Conservation (phyloP, 1,140 invertebrate genomes). For the Gerris buenoi region DNA sequence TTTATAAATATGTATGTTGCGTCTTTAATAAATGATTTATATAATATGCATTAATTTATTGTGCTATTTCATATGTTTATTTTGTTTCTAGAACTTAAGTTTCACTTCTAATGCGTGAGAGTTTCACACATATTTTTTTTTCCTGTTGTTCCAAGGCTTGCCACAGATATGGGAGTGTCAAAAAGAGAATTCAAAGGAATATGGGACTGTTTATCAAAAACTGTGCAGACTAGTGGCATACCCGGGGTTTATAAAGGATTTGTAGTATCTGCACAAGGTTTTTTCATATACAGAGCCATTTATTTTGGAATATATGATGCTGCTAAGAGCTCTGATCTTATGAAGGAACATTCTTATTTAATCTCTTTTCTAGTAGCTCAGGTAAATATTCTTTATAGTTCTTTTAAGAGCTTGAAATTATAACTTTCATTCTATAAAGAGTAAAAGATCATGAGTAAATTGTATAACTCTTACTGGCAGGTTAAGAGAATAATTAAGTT, state of each 20-base stretch:
- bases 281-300: slow-evolving; percentile 75
- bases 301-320: slow-evolving; percentile 96
- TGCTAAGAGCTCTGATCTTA: slow-evolving; percentile 42
- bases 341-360: neutral
- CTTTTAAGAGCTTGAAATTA: no score
- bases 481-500: no score
- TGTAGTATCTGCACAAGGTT: slow-evolving; percentile 78
- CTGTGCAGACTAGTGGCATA: slow-evolving; percentile 73
- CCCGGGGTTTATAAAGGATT: slow-evolving; percentile 83
- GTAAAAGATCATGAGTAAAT: no score
- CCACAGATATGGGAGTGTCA: slow-evolving; percentile 69
- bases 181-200: slow-evolving; percentile 77
- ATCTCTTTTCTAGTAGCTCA: neutral
- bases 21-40: no score
- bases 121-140: no score
- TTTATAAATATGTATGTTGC: no score
- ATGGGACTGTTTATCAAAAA: slow-evolving; percentile 71
- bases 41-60: no score
- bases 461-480: no score
- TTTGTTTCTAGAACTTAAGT: no score
- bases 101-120: no score
- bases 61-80: no score
- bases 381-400: neutral
- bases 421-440: no score
- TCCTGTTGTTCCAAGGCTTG: slow-evolving; percentile 45